These are phyloP conservation scores for Rhinichthys klamathensis DNA, from an alignment of 2,113 vertebrate species.

Conservation along the genomic window DNA sequence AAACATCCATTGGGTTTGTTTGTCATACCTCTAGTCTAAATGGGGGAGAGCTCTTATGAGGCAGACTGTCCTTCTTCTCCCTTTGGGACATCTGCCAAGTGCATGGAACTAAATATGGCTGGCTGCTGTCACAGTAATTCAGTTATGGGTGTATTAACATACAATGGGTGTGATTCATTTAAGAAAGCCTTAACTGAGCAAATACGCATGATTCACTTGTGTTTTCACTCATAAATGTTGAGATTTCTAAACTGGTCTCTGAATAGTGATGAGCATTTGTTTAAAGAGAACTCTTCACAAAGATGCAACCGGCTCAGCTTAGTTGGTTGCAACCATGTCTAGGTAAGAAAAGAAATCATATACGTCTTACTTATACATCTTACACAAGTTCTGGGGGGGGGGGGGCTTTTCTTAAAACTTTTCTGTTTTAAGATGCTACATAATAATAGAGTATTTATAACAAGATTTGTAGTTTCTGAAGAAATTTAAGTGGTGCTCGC, in stretches of 20 bases:
- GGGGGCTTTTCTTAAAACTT: too few species aligned
- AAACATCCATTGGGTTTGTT: slow-evolving; percentile 54
- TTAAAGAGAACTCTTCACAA: not conserved
- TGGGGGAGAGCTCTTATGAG: slow-evolving; percentile 41
- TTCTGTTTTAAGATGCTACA: not conserved
- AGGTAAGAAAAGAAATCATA: not conserved
- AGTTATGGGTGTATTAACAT: slow-evolving; percentile 35
- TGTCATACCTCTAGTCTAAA: slow-evolving; percentile 53
- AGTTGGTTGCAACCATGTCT: not conserved
- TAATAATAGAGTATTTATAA: not conserved
- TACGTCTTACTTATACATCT: not conserved
- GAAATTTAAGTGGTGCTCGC: not conserved
- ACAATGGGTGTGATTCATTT: slow-evolving; percentile 40
- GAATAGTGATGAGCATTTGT: slow-evolving; percentile 22
- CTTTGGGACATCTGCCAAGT: slow-evolving; percentile 47
- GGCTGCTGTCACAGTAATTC: slow-evolving; percentile 40
- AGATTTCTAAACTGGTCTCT: slow-evolving; percentile 28
- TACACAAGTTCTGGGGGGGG: not conserved
- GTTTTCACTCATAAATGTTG: slow-evolving; percentile 13
- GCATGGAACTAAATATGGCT: slow-evolving; percentile 45
- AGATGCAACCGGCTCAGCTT: not conserved
- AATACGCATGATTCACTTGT: slow-evolving; percentile 26
- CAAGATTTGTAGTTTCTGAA: not conserved
- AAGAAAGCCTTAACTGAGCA: not conserved
- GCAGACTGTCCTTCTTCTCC: slow-evolving; percentile 36